These are phyloP conservation scores for Gonioctena quinquepunctata DNA, from an alignment of 1,140 invertebrate species.

Conservation along the genomic window DNA sequence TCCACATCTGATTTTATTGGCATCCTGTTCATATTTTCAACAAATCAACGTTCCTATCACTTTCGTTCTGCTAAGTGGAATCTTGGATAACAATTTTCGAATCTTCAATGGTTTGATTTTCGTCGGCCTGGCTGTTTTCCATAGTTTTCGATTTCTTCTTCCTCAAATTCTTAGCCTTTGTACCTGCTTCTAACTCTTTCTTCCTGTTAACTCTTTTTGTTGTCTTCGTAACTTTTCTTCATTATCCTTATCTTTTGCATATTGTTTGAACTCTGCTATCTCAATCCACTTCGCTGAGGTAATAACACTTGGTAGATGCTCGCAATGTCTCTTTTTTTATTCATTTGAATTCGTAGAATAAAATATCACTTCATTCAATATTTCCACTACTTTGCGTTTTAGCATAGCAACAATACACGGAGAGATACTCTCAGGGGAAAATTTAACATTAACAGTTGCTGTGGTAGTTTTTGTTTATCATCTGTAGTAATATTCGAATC, in stretches of 20 bases:
- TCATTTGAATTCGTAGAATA: background rate
- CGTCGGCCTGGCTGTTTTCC: background rate
- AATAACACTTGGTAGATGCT: background rate
- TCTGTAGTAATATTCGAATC: background rate
- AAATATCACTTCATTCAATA: background rate
- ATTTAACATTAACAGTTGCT: background rate
- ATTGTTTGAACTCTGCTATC: background rate
- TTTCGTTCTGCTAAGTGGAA: background rate
- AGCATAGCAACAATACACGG: background rate
- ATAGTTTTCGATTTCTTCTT: background rate
- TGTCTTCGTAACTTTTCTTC: background rate
- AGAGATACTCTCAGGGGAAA: background rate
- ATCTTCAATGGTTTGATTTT: background rate
- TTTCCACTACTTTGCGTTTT: background rate
- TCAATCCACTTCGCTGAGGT: background rate
- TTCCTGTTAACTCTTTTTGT: background rate
- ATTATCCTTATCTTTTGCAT: background rate
- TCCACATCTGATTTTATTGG: no score
- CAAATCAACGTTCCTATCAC: background rate
- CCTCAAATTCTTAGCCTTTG: background rate
- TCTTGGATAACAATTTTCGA: background rate
- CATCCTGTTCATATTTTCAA: background rate
- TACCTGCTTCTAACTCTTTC: background rate
- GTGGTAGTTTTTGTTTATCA: background rate
- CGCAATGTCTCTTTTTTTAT: background rate